Evolutionary conservation across 1,140 invertebrate genomes (phyloP).

Genomic region (Listronotus bonariensis): DNA sequence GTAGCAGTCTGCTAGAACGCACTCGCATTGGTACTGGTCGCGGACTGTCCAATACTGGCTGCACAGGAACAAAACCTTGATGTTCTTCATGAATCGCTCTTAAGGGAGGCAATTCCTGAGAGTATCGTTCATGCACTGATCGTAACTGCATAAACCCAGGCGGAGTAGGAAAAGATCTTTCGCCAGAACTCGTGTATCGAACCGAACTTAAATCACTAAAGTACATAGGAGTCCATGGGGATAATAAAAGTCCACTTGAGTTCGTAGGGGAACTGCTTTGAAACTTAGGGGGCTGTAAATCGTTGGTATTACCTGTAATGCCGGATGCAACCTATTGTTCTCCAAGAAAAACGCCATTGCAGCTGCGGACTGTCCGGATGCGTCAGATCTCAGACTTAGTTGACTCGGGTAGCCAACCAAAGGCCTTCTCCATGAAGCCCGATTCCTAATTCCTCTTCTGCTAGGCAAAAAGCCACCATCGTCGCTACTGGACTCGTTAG

Average conservation of each 20-base stretch:
- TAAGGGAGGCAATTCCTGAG: conserved; percentile 73
- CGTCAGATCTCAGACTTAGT: conserved; percentile 69
- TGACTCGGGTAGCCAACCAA: conserved; percentile 69
- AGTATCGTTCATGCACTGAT: conserved; percentile 69
- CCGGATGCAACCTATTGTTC: conserved; percentile 43
- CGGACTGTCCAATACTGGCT: conserved; percentile 59
- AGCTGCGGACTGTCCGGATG: conserved; percentile 65
- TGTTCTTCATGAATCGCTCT: conserved; percentile 75
- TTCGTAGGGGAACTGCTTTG: conserved; percentile 69
- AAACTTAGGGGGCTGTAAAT: conserved; percentile 63
- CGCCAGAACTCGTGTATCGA: conserved; percentile 76
- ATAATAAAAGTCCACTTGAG: conserved; percentile 60
- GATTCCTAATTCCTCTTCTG: conserved; percentile 55
- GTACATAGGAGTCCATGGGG: conserved; percentile 69
- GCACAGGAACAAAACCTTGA: conserved; percentile 64
- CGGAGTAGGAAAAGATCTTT: conserved; percentile 76
- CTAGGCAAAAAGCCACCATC: conserved; percentile 79
- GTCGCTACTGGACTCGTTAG: conserved; percentile 75
- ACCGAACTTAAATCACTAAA: conserved; percentile 86
- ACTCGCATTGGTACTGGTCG: conserved; percentile 54
- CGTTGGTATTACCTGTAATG: conserved; percentile 55
- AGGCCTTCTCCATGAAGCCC: conserved; percentile 70
- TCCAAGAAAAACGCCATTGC: conserved; percentile 56
- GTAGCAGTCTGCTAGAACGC: conserved; percentile 61
- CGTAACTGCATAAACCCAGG: conserved; percentile 66